Evolutionary conservation across 2,888 invertebrate species (phyloP).

Genomic region (Heteropelma amictum): DNA sequence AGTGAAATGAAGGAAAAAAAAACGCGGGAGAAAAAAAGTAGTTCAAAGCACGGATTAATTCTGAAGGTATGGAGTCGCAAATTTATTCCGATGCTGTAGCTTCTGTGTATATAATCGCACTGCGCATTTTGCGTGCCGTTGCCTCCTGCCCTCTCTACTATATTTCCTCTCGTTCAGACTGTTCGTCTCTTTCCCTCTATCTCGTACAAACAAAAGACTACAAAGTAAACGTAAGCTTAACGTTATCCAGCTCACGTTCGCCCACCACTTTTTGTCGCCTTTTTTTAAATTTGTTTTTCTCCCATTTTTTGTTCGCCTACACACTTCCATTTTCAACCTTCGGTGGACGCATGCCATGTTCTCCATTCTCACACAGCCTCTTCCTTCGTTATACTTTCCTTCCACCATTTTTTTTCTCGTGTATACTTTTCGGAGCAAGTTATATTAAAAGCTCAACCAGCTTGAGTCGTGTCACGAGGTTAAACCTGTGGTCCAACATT

Average conservation of each 20-base stretch:
- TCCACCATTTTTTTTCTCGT: not conserved
- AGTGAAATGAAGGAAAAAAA: constrained; percentile 15
- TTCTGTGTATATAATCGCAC: constrained; percentile 47
- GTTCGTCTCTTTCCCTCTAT: not conserved
- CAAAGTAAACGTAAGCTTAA: constrained; percentile 59
- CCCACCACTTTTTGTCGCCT: constrained; percentile 63
- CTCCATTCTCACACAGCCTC: not conserved
- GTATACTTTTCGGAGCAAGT: too few relatives aligned
- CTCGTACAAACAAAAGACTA: constrained; percentile 14
- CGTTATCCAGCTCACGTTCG: constrained; percentile 73
- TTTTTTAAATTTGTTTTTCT: constrained; percentile 65
- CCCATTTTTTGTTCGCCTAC: not conserved
- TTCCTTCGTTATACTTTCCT: constrained; percentile 24
- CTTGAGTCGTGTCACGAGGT: too few relatives aligned
- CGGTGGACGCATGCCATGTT: not conserved
- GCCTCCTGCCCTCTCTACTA: not conserved
- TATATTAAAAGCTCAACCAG: too few relatives aligned
- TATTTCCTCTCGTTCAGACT: not conserved
- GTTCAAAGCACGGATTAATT: constrained; percentile 62
- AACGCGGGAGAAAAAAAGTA: constrained; percentile 38
- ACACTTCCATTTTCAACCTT: not conserved
- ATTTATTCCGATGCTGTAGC: constrained; percentile 68
- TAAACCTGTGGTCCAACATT: too few relatives aligned
- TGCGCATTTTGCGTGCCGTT: not conserved
- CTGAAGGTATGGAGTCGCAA: constrained; percentile 62